Evolutionary conservation across 2,797 vertebrate species (phyloP).

Genomic region (Melanotaenia maccullochi): DNA sequence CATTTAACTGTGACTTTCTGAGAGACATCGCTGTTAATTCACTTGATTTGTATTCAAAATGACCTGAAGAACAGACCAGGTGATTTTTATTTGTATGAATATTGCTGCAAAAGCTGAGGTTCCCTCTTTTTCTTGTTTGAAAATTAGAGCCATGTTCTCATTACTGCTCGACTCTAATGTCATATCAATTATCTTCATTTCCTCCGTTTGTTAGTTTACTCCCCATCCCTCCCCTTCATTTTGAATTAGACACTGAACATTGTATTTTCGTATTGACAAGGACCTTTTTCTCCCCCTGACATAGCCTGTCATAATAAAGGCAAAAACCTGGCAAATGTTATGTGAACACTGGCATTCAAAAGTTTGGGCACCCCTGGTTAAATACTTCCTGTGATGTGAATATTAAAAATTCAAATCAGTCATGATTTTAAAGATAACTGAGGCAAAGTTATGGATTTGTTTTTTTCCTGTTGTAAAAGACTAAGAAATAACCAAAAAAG

Average conservation of each 20-base stretch:
- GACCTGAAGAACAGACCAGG: not conserved
- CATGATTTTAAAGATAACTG: too few relatives aligned
- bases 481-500: too few relatives aligned
- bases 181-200: not conserved
- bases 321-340: not conserved
- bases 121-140: not conserved
- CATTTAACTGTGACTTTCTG: not conserved
- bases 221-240: not conserved
- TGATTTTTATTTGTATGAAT: not conserved
- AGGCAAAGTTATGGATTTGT: too few relatives aligned
- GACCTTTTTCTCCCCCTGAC: not conserved
- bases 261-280: too few relatives aligned
- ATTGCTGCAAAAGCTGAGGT: not conserved
- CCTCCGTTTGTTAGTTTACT: slow-evolving; percentile 9
- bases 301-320: not conserved
- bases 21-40: not conserved
- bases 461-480: too few relatives aligned
- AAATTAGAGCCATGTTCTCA: not conserved
- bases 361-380: too few relatives aligned
- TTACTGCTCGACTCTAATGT: not conserved
- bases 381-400: too few relatives aligned
- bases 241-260: not conserved
- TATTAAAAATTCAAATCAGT: too few relatives aligned
- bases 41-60: not conserved
- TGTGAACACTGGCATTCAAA: too few relatives aligned